Base-by-base conservation (phyloP, 2,888 invertebrate species). In the Geophilus truncorum region DNA sequence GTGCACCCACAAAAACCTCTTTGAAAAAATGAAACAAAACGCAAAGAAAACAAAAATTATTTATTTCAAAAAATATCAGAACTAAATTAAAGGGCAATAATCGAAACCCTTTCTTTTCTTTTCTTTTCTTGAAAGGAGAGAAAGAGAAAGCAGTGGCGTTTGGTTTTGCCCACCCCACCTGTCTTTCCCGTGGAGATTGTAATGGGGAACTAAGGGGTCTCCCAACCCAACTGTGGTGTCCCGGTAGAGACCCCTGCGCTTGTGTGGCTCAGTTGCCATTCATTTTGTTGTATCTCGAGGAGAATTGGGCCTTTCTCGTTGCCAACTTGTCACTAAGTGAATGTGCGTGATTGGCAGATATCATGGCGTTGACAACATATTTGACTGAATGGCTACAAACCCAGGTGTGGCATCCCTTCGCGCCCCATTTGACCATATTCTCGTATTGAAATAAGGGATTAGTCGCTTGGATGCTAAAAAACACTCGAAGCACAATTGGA, bases 261-360 rank as follows among this genome's bases (percentile, higher is more conserved):
- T 70, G 70, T 70, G 70, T 70, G 70, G 28, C 70, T 70, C 28
- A n/a, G 70, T 70, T 70, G 70, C 70, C 28, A 70, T 70, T 70
- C 70, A 28, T 25, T 70, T 70, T 28, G 25, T 70, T 70, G 70
- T 70, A 70, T 70, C 3, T 70, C 12, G 12, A 70, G 70, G 28
- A 70, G 70, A 70, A 70, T 70, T 25, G 70, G 70, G 70, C 25
- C 25, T 70, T 70, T 70, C 70, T 70, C 23, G 12, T 70, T 70
- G 70, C 70, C 70, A 70, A 70, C 70, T 70, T 70, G 70, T 70
- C 70, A 70, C 70, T 70, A 70, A 70, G 70, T 70, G 70, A 70
- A 70, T 70, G 70, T 70, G 70, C 28, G 25, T 70, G 70, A 70
- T 70, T 70, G 70, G 70, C 70, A 70, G 70, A 70, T 70, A 70